These are phyloP conservation scores for Microtus ochrogaster DNA, from an alignment of 2,113 vertebrate genomes.

Conservation along the genomic window DNA sequence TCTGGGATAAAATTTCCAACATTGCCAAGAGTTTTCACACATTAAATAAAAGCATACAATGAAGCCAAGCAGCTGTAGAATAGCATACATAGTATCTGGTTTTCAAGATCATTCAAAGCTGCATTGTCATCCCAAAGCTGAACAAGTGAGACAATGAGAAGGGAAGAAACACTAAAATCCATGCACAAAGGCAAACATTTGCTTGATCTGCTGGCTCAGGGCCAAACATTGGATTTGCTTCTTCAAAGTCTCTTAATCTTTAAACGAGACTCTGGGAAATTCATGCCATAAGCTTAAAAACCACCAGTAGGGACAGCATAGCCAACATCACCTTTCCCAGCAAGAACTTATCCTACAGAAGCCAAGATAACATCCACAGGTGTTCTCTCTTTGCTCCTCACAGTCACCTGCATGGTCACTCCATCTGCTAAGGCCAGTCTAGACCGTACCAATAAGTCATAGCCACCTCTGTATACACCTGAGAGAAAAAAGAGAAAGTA, in stretches of 20 bases:
- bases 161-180: slow-evolving; percentile 6
- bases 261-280: slow-evolving; percentile 41
- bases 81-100: slow-evolving; percentile 64
- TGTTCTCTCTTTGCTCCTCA: slow-evolving; percentile 93
- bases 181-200: slow-evolving; percentile 68
- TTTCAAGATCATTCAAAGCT: slow-evolving; percentile 71
- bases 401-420: slow-evolving; percentile 99
- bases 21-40: slow-evolving; percentile 59
- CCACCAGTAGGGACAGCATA: neutral
- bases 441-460: slow-evolving; percentile 92
- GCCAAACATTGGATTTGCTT: slow-evolving; percentile 67
- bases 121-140: slow-evolving; percentile 74
- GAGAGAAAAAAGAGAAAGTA: slow-evolving; percentile 59
- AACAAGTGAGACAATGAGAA: slow-evolving; percentile 52
- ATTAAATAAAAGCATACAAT: slow-evolving; percentile 70
- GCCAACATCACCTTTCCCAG: neutral
- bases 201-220: slow-evolving; percentile 79
- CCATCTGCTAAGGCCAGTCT: slow-evolving; percentile 95
- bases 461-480: slow-evolving; percentile 96
- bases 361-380: slow-evolving; percentile 95
- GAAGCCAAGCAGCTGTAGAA: slow-evolving; percentile 65
- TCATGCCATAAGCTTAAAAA: slow-evolving; percentile 59
- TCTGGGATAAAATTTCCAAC: slow-evolving; percentile 60
- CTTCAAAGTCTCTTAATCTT: slow-evolving; percentile 59
- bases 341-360: slow-evolving; percentile 91